Base-by-base conservation (phyloP, 2,888 invertebrate genomes). In the Bugulina stolonifera region DNA sequence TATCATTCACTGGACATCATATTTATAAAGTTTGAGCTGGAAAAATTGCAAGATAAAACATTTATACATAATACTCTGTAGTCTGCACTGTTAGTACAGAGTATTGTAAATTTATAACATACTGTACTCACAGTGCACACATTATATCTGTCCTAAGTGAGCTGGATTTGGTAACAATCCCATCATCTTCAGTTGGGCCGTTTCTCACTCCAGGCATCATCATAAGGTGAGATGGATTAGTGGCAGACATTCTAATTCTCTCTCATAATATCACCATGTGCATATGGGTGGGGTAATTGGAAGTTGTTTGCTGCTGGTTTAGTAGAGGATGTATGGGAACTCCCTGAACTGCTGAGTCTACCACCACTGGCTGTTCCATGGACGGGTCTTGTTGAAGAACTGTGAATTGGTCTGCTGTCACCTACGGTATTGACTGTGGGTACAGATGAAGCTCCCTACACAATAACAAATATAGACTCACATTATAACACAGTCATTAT, bases 381-480 rank as follows among this genome's bases (percentile, higher is more conserved):
- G 22, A 82, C 74, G 71, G 79, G 81, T 54, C 81, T 75, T 14
- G 81, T 79, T 69, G 82, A 79, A n/a, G 81, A 81, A 72, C 80
- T 80, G 72, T 81, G 81, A 74, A 82, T 78, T 69, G 79, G 75
- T 54, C 57, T 58, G 29, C 74, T 71, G 71, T 73, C 76, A 18
- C 14, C 64, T 14, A 32, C 22, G 5, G 64, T 27, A 29, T 14
- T 14, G 27, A 10, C 34, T 27, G 29, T n/a, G n/a, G 64, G 64
- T 25, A 32, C 64, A 25, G 34, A 25, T 32, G 27, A 32, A 2
- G 64, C 34, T 14, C 32, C 64, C 64, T 64, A n/a, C 57, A n/a
- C 5, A 23, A 5, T 14, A 3, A 57, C 23, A 5, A 57, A 57
- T 23, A 10, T 52, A 10, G 14, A 18, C 52, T 52, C 10, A 52